Evolutionary conservation across 2,113 vertebrate genomes (phyloP).

Genomic region (Haliaeetus leucogaster): DNA sequence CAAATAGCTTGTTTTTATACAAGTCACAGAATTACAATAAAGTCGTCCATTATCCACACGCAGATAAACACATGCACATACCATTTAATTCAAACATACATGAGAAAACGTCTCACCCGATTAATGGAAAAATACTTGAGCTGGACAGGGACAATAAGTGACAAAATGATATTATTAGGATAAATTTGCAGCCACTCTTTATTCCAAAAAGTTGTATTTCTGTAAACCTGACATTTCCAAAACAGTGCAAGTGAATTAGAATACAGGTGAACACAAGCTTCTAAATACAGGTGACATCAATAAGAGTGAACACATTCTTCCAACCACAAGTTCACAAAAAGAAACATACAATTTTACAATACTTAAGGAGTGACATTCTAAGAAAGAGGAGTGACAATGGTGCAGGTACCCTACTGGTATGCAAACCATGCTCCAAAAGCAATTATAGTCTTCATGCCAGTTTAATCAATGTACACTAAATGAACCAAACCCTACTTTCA

Average conservation of each 20-base stretch:
- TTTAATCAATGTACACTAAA: constrained; percentile 11
- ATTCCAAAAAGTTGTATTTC: constrained; percentile 67
- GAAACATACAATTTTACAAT: constrained; percentile 12
- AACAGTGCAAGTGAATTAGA: constrained; percentile 79
- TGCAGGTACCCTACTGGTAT: background rate
- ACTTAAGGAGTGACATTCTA: constrained; percentile 11
- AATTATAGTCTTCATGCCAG: constrained; percentile 7
- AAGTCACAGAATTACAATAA: background rate
- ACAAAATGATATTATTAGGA: background rate
- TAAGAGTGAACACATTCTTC: constrained; percentile 27
- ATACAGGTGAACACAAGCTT: constrained; percentile 66
- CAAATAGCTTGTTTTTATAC: background rate
- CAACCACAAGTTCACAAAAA: constrained; percentile 25
- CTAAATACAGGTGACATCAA: constrained; percentile 54
- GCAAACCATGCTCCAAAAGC: constrained; percentile 44
- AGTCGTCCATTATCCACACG: background rate
- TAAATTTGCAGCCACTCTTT: constrained; percentile 66
- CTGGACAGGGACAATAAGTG: constrained; percentile 5
- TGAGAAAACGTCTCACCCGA: background rate
- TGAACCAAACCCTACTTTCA: background rate
- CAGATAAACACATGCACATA: background rate
- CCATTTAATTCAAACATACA: background rate
- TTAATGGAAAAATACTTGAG: background rate
- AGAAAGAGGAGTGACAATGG: constrained; percentile 10
- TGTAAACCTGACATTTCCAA: constrained; percentile 75